Base-by-base conservation (phyloP, 2,888 invertebrate genomes). In the Epinotia demarniana region DNA sequence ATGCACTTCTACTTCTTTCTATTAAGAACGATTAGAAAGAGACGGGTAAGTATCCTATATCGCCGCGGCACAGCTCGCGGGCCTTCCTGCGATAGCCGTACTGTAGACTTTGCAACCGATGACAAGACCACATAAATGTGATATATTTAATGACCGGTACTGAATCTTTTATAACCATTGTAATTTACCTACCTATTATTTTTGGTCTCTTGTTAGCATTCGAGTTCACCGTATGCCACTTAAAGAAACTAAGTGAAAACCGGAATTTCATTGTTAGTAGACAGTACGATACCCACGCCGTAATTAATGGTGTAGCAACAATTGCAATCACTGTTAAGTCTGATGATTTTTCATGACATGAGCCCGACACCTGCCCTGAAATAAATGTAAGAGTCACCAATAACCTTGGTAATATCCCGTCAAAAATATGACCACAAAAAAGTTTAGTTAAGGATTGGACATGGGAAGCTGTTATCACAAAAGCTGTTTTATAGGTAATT, bases 321-420 rank as follows among this genome's bases (percentile, higher is more conserved):
- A 86, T 80, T 74, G 87, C 79, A 66, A 84, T 79, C 79, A 90
- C 78, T 78, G 86, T 74, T 75, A 88, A 78, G 72, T 87, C 79
- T 84, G 84, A 84, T 78, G 85, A 79, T 78, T 84, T 86, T 75
- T 86, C 85, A 85, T 82, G 83, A 80, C 79, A 85, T 79, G 84
- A 81, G 79, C 85, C 92, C 89, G 88, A 87, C 90, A 92, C 91
- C 91, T 81, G 83, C 79, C 82, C 92, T 92, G 92, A 90, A 92
- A 92, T 86, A 81, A 81, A 81, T 83, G 81, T 77, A 75, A 75
- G 55, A 62, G 43, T 75, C 75, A 75, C 69, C 69, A 77, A 70
- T 53, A 64, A 73, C 23, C 70, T 53, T 33, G 53, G 62, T 55
- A 60, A 33, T 9, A 33, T 58, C 63, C 69, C 69, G 4, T 58